Evolutionary conservation across 2,888 invertebrate species (phyloP), one percentile per base, ranked within the genome.

Genomic region (Acanthopleura granulata): DNA sequence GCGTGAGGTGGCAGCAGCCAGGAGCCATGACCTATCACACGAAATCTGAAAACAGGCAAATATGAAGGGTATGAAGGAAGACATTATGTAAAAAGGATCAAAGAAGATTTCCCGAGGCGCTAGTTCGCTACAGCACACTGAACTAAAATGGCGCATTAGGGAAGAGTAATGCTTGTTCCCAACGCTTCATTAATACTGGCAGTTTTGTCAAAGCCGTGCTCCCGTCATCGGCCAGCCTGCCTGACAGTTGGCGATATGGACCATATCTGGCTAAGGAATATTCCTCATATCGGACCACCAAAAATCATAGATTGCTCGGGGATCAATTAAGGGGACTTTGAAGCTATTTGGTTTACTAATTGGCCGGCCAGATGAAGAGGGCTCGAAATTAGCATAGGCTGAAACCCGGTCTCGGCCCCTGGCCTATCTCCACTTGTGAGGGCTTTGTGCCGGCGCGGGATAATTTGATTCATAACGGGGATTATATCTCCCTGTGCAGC

Each of bases 391-490:
- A 66, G 29, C 66, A 66, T 66, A 27, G 66, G 25, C 66, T 66
- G 22, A 27, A 66, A 27, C 29, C 66, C 6, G 29, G 66, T 27
- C 27, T 27, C 29, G 27, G 66, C 66, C 66, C 16, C 66, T 66
- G 66, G 66, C 66, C 66, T 66, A 15, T 66, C 16, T 25, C 29
- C 66, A 27, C 29, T 66, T 27, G 22, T 66, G 66, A 66, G 16
- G 29, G 25, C 66, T 66, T 66, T 66, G 66, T 27, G 29, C 66
- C 29, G 6, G 66, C 15, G 16, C 29, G 66, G 66, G 29, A 66
- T 66, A 66, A 66, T 66, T 66, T 66, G 66, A 66, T 66, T 66
- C 66, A 66, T 66, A 66, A 66, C 66, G 66, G 22, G 66, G 66
- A 66, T 66, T 66, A 66, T 66, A 66, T 66, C 66, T 27, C 66